A percentile compares a stretch with the other conserved stretches of the same genome.
These are phyloP conservation scores for Aleiodes testaceus DNA, from an alignment of 2,888 invertebrate species.

Conservation along the genomic window DNA sequence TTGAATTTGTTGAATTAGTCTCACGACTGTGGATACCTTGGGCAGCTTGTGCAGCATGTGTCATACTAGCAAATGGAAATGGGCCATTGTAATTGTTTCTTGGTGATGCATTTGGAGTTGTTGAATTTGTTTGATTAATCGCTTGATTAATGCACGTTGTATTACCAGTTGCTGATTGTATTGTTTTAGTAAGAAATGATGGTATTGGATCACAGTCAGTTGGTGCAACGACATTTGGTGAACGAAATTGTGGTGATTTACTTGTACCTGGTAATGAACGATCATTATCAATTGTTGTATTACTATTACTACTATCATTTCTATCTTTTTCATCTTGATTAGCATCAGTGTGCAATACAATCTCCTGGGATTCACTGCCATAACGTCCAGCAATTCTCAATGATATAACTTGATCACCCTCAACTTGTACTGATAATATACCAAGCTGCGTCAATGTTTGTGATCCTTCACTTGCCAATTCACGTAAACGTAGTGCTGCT, in stretches of 20 bases:
- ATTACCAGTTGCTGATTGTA: slow-evolving; percentile 61
- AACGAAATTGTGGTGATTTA: slow-evolving; percentile 78
- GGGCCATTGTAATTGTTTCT: slow-evolving; percentile 76
- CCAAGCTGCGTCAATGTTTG: slow-evolving; percentile 92
- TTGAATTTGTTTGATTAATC: slow-evolving; percentile 43
- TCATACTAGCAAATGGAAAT: slow-evolving; percentile 94
- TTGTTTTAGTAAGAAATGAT: slow-evolving; percentile 66
- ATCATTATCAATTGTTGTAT: slow-evolving; percentile 59
- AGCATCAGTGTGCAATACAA: slow-evolving; percentile 76
- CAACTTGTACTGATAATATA: slow-evolving; percentile 95
- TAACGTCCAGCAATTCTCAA: slow-evolving; percentile 79
- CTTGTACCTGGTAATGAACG: slow-evolving; percentile 70
- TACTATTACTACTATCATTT: slow-evolving; percentile 60
- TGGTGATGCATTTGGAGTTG: slow-evolving; percentile 68
- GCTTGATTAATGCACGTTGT: slow-evolving; percentile 53
- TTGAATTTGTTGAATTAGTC: slow-evolving; percentile 64
- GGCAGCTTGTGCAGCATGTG: slow-evolving; percentile 77
- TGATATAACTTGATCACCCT: slow-evolving; percentile 85
- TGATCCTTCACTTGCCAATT: slow-evolving; percentile 93
- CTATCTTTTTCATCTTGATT: slow-evolving; percentile 63
- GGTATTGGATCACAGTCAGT: slow-evolving; percentile 81
- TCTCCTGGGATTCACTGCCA: slow-evolving; percentile 82
- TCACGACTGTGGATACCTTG: slow-evolving; percentile 87
- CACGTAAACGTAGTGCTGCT: slow-evolving; percentile 92
- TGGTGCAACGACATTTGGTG: slow-evolving; percentile 92